phyloP scores from a whole-genome alignment of 2,888 invertebrate genomes.

The Cremastinae sp. region DNA sequence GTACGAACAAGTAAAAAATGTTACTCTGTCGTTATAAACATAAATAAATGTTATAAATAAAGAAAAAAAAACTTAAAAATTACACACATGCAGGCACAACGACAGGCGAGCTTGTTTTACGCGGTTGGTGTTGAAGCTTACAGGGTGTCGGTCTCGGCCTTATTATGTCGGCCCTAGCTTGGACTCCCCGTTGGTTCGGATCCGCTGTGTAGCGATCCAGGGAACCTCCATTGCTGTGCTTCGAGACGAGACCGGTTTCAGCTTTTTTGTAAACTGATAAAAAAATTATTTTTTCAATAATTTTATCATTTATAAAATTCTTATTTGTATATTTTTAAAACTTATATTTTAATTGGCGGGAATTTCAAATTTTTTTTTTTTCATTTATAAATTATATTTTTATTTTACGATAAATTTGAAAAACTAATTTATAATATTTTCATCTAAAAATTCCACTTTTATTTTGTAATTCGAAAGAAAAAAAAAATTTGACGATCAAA shows the following conservation, averaged over 20 bases:
- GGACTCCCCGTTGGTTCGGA: conserved; percentile 87
- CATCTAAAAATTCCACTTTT: neutral
- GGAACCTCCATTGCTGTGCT: conserved; percentile 80
- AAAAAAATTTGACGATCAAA: neutral
- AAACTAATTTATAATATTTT: too few relatives aligned
- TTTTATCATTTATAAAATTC: too few relatives aligned
- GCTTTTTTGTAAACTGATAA: conserved; percentile 79
- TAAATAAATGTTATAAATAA: conserved; percentile 40
- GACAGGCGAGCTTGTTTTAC: conserved; percentile 77
- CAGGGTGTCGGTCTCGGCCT: conserved; percentile 86
- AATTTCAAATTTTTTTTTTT: too few relatives aligned
- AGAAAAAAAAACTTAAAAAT: conserved; percentile 70
- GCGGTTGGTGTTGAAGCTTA: conserved; percentile 81
- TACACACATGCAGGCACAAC: conserved; percentile 79
- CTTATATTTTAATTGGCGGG: too few relatives aligned
- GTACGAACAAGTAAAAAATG: too few relatives aligned
- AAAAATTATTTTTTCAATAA: conserved; percentile 59
- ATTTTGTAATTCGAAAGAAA: neutral
- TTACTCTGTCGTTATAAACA: conserved; percentile 4
- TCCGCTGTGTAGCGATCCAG: conserved; percentile 89
- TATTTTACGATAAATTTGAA: too few relatives aligned
- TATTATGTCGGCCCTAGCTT: conserved; percentile 88
- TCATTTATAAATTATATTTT: too few relatives aligned
- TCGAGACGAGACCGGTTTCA: conserved; percentile 75
- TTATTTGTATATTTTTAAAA: too few relatives aligned